phyloP scores from a whole-genome alignment of 2,888 invertebrate genomes.

The Philereme transversata region DNA sequence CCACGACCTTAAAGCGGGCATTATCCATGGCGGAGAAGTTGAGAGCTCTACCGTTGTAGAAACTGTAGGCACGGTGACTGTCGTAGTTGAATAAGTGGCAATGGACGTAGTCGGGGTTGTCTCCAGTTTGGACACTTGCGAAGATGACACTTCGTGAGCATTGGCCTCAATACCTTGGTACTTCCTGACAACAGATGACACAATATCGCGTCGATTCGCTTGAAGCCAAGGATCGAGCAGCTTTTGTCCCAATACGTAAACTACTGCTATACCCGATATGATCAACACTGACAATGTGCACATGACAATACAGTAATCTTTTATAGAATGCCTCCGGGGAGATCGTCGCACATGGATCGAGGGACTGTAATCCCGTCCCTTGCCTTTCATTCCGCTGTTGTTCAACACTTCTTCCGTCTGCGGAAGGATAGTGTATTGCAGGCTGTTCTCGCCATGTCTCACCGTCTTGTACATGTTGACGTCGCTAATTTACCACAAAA shows the following conservation, averaged over 20 bases:
- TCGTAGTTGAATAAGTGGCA: constrained; percentile 49
- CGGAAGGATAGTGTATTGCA: constrained; percentile 89
- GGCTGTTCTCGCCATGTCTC: constrained; percentile 88
- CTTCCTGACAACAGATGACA: constrained; percentile 23
- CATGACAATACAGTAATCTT: constrained; percentile 17
- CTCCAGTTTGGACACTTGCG: constrained; percentile 56
- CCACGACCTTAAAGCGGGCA: constrained; percentile 79
- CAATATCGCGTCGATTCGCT: constrained; percentile 22
- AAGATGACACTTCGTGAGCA: constrained; percentile 56
- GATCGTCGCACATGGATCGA: constrained; percentile 72
- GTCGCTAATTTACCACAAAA: constrained; percentile 59
- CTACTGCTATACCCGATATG: constrained; percentile 63
- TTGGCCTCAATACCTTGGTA: constrained; percentile 8
- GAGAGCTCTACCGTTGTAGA: constrained; percentile 53
- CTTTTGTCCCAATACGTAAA: constrained; percentile 62
- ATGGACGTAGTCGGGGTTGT: constrained; percentile 51
- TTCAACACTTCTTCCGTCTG: constrained; percentile 87
- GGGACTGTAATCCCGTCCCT: constrained; percentile 79
- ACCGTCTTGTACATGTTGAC: constrained; percentile 89
- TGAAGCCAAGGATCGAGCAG: constrained; percentile 34
- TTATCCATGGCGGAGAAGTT: constrained; percentile 78
- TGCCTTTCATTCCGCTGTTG: constrained; percentile 84
- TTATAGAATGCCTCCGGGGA: constrained; percentile 59
- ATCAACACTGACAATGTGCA: constrained; percentile 54
- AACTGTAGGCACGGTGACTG: constrained; percentile 32